Conservation (phyloP, 2,113 vertebrate species). For the Labeo rohita region DNA sequence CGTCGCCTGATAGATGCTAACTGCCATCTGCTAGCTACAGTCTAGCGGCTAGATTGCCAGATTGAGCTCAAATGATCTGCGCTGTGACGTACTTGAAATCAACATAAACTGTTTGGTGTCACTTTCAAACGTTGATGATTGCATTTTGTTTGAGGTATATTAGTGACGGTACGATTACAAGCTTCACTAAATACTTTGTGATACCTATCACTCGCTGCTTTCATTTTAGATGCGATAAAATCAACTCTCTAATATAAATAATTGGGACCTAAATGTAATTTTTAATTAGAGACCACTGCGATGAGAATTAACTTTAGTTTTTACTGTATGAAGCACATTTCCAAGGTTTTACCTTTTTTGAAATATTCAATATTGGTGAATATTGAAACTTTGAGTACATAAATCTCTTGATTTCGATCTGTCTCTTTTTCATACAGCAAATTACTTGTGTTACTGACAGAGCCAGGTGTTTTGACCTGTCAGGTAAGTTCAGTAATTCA, state of each 20-base stretch:
- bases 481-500: slow-evolving; percentile 70
- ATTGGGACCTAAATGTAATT: neutral
- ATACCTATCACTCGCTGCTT: neutral
- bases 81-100: slow-evolving; percentile 25
- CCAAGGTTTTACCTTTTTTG: too few relatives aligned
- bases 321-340: too few relatives aligned
- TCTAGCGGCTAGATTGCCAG: slow-evolving; percentile 49
- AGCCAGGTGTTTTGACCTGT: slow-evolving; percentile 75
- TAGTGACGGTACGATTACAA: neutral
- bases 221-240: neutral
- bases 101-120: slow-evolving; percentile 10
- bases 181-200: neutral
- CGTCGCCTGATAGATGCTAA: slow-evolving; percentile 43
- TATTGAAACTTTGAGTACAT: slow-evolving; percentile 37
- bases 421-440: slow-evolving; percentile 60
- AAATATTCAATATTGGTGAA: neutral
- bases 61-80: slow-evolving; percentile 38
- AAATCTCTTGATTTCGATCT: slow-evolving; percentile 45
- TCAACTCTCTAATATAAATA: neutral
- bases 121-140: slow-evolving; percentile 27
- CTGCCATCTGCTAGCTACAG: slow-evolving; percentile 51
- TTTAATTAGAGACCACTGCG: neutral
- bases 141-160: neutral
- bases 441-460: slow-evolving; percentile 66
- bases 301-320: neutral